Percentiles rank a stretch among this genome's conserved stretches.
phyloP scores from a whole-genome alignment of 2,113 vertebrate genomes.

The Calyptomena viridis region DNA sequence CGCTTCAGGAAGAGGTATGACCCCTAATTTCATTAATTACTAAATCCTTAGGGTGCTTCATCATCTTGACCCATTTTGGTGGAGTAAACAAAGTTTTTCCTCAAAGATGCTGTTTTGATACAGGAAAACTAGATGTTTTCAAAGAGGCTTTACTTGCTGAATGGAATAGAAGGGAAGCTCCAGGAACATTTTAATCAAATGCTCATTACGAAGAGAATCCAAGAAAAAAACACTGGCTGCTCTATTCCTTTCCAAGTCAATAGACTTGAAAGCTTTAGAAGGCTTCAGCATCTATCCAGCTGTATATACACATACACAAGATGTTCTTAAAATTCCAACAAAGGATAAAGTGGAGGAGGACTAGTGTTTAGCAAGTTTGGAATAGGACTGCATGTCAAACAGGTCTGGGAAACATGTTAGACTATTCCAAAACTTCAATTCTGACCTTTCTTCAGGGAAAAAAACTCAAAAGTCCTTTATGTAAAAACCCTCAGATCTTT shows the following conservation, averaged over 20 bases:
- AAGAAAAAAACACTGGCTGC: constrained; percentile 22
- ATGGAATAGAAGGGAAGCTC: background rate
- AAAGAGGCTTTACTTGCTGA: constrained; percentile 11
- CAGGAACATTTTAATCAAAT: constrained; percentile 61
- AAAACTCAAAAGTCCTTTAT: background rate
- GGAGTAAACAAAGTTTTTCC: background rate
- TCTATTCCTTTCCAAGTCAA: constrained; percentile 18
- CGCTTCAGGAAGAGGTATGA: background rate
- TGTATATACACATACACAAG: background rate
- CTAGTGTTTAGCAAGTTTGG: background rate
- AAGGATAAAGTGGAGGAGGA: constrained; percentile 11
- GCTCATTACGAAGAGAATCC: constrained; percentile 22
- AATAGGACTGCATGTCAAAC: background rate
- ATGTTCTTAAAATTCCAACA: constrained; percentile 31
- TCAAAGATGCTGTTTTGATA: background rate
- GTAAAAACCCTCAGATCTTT: constrained; percentile 34
- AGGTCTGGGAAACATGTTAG: constrained; percentile 23
- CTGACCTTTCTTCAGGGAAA: background rate
- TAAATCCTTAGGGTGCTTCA: background rate
- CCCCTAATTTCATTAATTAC: background rate
- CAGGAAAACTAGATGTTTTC: background rate
- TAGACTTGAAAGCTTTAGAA: constrained; percentile 7
- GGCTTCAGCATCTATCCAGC: background rate
- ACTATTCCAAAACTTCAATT: background rate
- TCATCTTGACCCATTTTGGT: background rate